phyloP scores from a whole-genome alignment of 2,797 vertebrate species.

The Enteromius paludinosus region DNA sequence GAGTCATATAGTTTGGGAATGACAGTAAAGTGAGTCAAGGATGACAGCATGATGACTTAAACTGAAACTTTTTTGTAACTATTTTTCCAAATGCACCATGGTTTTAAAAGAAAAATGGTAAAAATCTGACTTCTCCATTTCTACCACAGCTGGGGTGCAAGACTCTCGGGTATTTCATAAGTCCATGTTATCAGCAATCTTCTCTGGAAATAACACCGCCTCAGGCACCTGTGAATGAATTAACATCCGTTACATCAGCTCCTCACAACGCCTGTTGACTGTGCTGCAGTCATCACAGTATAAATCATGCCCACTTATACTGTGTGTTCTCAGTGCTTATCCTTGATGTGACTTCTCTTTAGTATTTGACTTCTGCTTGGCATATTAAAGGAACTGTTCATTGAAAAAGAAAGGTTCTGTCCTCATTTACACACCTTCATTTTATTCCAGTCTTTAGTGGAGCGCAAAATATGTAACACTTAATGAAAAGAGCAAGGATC shows the following conservation, averaged over 20 bases:
- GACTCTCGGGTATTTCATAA: slow-evolving; percentile 37
- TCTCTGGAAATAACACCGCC: slow-evolving; percentile 23
- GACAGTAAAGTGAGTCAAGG: not conserved
- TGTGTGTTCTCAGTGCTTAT: not conserved
- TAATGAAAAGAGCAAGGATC: not conserved
- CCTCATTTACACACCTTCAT: not conserved
- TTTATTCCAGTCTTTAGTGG: not conserved
- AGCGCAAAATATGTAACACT: not conserved
- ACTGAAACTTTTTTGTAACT: no score
- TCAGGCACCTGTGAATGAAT: slow-evolving; percentile 37
- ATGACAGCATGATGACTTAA: not conserved
- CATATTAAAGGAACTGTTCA: not conserved
- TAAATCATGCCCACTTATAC: slow-evolving; percentile 3
- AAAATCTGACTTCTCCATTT: slow-evolving; percentile 16
- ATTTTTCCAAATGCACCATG: not conserved
- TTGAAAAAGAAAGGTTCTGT: not conserved
- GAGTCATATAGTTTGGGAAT: not conserved
- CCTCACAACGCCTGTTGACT: not conserved
- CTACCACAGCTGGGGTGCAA: not conserved
- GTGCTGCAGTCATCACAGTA: not conserved
- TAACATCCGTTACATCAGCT: slow-evolving; percentile 46
- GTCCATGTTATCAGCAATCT: slow-evolving; percentile 31
- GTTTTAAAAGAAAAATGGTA: not conserved
- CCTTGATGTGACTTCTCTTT: slow-evolving; percentile 5
- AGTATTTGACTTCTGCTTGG: not conserved